Evolutionary conservation across 2,888 invertebrate species (phyloP).

Genomic region (Aporophyla lueneburgensis): DNA sequence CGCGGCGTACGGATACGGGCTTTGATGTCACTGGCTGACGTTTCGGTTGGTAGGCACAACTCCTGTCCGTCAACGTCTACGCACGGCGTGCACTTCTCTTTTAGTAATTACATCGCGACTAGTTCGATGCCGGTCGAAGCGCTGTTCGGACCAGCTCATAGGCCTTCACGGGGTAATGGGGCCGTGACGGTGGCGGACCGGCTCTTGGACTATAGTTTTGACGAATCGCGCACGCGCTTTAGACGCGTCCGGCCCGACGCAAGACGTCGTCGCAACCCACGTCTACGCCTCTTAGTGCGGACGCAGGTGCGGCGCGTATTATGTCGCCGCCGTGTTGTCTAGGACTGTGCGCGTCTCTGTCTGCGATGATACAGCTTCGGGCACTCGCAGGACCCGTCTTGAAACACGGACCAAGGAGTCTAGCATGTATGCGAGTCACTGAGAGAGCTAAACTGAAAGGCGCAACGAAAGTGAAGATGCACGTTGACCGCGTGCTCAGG

Average conservation of each 20-base stretch:
- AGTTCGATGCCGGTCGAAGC: conserved; percentile 86
- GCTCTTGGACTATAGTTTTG: conserved; percentile 63
- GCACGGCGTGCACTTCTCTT: conserved; percentile 77
- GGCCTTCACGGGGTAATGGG: neutral
- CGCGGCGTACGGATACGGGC: conserved; percentile 67
- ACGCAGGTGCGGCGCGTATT: conserved; percentile 75
- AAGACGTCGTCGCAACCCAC: conserved; percentile 71
- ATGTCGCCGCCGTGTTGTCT: conserved; percentile 74
- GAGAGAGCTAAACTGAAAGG: conserved; percentile 90
- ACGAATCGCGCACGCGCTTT: conserved; percentile 71
- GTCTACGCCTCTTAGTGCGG: conserved; percentile 75
- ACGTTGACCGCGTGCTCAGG: conserved; percentile 78
- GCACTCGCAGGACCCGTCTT: conserved; percentile 93
- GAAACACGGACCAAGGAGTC: conserved; percentile 84
- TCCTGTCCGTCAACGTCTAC: neutral
- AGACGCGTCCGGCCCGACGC: conserved; percentile 76
- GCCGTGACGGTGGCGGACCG: conserved; percentile 6
- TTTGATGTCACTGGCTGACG: conserved; percentile 22
- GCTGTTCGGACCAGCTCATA: conserved; percentile 57
- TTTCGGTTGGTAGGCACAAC: neutral
- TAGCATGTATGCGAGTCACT: conserved; percentile 93
- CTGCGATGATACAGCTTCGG: conserved; percentile 83
- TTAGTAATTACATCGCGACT: conserved; percentile 90
- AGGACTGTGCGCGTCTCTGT: conserved; percentile 81
- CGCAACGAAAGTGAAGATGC: conserved; percentile 92